Evolutionary conservation across 1,140 invertebrate species (phyloP), one percentile per base, ranked within the genome.

Genomic region (Saccostrea echinata): DNA sequence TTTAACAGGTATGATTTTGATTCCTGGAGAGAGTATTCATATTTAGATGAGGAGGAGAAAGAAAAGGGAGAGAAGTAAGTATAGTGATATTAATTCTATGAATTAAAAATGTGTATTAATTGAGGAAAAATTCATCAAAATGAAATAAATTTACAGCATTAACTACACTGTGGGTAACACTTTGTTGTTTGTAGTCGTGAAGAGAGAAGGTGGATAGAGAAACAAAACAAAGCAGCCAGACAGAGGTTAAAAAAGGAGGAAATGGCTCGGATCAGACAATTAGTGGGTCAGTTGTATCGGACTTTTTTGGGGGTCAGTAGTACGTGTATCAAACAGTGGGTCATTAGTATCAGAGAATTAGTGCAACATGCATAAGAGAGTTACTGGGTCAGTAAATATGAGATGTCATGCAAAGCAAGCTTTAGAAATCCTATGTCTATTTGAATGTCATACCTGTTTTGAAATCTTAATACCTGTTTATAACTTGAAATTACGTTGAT

Each of bases 1-100:
- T 1, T 18, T 98, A 98, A 35, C 95, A 99, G 98, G 98, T 99
- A 99, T 94, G 97, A 98, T 90, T 99, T 99, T 95, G 98, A 99
- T 91, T 99, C 99, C 0, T 99, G 99, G 99, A 96, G 99, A 90
- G 99, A 99, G 93, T 99, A 97, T 96, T 99, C 98, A n/a, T 99
- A 99, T 94, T 95, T 99, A 86, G 99, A 99, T 95, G 98, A 99
- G 95, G 99, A 99, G 94, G 98, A 99, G 91, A 99, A 99, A 94
- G 98, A 99, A 94, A 98, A 98, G 94, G 99, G 98, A 4, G 97
- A 98, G 95, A 98, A 96, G 95, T 94, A 88, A 93, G 93, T 89
- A 84, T 88, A 35, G n/a, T 24, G 11, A 8, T 18, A 24, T 33
- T 27, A 43, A 13, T 33, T 30, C 27, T 33, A 80, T 16, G 1